phyloP scores from a whole-genome alignment of 2,888 invertebrate genomes.

The Drosophila meridionalis region DNA sequence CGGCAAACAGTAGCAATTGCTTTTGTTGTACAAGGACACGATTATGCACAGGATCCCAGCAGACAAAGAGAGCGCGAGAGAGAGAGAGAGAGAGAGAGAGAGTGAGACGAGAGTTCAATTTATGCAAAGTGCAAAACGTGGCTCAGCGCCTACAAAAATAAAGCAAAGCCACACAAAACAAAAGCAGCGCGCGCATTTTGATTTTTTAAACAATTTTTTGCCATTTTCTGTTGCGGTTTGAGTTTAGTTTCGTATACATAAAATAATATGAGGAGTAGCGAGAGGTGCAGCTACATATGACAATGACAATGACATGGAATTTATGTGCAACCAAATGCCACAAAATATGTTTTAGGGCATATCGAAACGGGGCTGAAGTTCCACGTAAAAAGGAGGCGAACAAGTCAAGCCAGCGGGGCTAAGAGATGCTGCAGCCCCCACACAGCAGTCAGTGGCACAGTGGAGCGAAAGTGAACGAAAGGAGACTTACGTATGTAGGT shows the following conservation, averaged over 20 bases:
- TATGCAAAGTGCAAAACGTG: conserved; percentile 79
- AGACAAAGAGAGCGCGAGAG: background rate
- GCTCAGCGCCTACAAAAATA: conserved; percentile 29
- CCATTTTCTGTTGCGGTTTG: conserved; percentile 4
- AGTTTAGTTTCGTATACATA: conserved; percentile 27
- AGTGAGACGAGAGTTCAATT: conserved; percentile 57
- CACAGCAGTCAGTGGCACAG: conserved; percentile 37
- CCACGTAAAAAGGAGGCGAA: conserved; percentile 54
- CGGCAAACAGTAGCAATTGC: conserved; percentile 83
- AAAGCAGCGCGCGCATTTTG: conserved; percentile 52
- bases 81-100: background rate
- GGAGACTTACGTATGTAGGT: no score
- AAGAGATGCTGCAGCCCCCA: conserved; percentile 39
- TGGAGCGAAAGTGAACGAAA: conserved; percentile 11
- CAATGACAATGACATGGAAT: conserved; percentile 73
- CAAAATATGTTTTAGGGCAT: conserved; percentile 66
- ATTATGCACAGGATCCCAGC: conserved; percentile 66
- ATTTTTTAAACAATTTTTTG: conserved; percentile 56
- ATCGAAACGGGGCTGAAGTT: conserved; percentile 53
- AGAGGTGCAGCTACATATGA: conserved; percentile 53
- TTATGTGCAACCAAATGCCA: conserved; percentile 60
- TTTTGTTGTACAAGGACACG: conserved; percentile 83
- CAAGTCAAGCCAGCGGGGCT: conserved; percentile 1
- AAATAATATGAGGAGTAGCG: conserved; percentile 21
- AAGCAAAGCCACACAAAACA: conserved; percentile 27